Base-by-base conservation (phyloP, 1,140 invertebrate genomes). In the Meteorus sp. region DNA sequence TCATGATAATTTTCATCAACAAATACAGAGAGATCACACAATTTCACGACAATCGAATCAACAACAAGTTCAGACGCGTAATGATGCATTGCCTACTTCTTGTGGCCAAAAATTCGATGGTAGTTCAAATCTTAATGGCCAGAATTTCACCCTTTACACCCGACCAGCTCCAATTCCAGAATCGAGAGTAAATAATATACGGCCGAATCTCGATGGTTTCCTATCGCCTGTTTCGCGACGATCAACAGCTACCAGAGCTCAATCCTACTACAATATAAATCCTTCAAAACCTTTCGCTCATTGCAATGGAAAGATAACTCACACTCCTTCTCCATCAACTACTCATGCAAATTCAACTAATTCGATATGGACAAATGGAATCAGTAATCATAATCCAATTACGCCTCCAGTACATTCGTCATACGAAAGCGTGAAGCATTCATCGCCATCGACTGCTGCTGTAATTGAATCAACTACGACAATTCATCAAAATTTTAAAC, bases 101-200 rank as follows among this genome's bases (percentile, higher is more conserved):
- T n/a, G n/a, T n/a, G n/a, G n/a, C n/a, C n/a, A n/a, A n/a, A n/a
- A n/a, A 50, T 59, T 73, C 60, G 58, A 70, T 57, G 72, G 67
- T 58, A 71, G 62, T 70, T 75, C 66, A 68, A 81, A 57, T 69
- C 70, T 76, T 72, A 82, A 83, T 73, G 81, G 82, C 63, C 75
- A 78, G 69, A 79, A 78, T 60, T 85, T 85, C 74, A 77, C 80
- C 33, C 73, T 82, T 29, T 85, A 84, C 69, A 83, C 79, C 15
- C 84, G 83, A 59, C 82, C 84, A 60, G 77, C 80, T 13, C 81
- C 82, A 54, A 80, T 81, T 60, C 69, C 76, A 51, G 74, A 80
- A 66, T 72, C 79, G 41, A 68, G 73, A 23, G 64, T 78, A 78
- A 66, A 79, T 77, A 74, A 83, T 81, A 23, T 79, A 77, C 63